phyloP scores from a whole-genome alignment of 1,140 invertebrate genomes.

The Pachyrhynchus sulphureomaculatus region DNA sequence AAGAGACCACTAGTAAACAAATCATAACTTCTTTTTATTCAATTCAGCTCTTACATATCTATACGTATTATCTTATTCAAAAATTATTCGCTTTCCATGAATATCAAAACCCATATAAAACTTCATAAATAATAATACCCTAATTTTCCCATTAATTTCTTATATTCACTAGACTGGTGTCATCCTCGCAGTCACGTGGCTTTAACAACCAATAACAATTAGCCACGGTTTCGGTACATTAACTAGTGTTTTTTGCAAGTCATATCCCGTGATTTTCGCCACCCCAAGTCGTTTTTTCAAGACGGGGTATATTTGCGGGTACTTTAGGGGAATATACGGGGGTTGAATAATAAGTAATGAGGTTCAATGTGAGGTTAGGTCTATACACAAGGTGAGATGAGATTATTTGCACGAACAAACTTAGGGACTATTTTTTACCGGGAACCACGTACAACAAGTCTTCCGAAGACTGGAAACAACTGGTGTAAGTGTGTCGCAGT shows the following conservation, averaged over 20 bases:
- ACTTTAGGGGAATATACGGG: neutral
- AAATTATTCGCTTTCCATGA: constrained; percentile 19
- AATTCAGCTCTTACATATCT: too few relatives aligned
- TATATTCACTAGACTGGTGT: constrained; percentile 25
- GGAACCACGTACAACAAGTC: too few relatives aligned
- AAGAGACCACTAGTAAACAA: too few relatives aligned
- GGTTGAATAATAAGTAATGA: neutral
- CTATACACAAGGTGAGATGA: too few relatives aligned
- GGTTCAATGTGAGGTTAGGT: too few relatives aligned
- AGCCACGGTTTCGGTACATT: constrained; percentile 49
- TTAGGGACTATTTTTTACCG: too few relatives aligned
- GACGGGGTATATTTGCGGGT: neutral
- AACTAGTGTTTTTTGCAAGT: constrained; percentile 44
- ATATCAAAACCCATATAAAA: constrained; percentile 13
- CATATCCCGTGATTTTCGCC: constrained; percentile 35
- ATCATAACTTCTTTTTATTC: too few relatives aligned
- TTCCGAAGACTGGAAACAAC: too few relatives aligned
- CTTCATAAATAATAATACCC: constrained; percentile 10
- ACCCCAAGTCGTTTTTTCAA: constrained; percentile 9
- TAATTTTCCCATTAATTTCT: constrained; percentile 33
- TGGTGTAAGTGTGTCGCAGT: too few relatives aligned
- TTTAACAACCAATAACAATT: constrained; percentile 50
- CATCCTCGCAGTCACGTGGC: constrained; percentile 43
- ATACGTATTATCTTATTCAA: too few relatives aligned
- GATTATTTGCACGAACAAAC: too few relatives aligned